Base-by-base conservation (phyloP, 2,113 vertebrate genomes). In the Malurus elegans region DNA sequence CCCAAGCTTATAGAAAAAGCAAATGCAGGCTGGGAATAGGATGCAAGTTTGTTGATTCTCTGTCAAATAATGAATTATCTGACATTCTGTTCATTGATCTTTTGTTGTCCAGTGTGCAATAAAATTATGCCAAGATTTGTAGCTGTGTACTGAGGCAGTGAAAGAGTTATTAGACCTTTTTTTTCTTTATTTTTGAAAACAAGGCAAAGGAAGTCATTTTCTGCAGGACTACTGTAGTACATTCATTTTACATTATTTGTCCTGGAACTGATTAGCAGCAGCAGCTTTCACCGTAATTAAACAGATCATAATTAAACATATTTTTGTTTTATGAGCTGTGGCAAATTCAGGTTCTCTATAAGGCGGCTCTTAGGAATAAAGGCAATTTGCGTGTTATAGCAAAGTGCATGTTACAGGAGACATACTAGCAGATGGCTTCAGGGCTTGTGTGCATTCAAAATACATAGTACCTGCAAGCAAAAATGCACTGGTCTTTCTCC, bases 231-330 rank as follows among this genome's bases (percentile, higher is more conserved):
- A 58, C 61, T 48, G 8, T 61, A 73, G n/a, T 66, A 78, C 13
- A 3, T 90, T 81, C n/a, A 48, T 94, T 81, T 84, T 82, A 47
- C 51, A 74, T 90, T 93, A 94, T 95, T 86, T 82, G 57, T 80
- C 80, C 69, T 91, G 78, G 89, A 92, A 95, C 50, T 95, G 90
- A 94, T 93, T 93, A 95, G 80, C 40, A 89, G 75, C 0, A 0
- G 65, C 75, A 93, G 86, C 56, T 93, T 94, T 90, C 90, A 79
- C 58, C 53, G 2, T 95, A 82, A 93, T 93, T 87, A 88, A 72
- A 44, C 60, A 92, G 86, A 87, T 97, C 88, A 82, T 87, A 95
- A 95, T 96, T 89, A 94, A 94, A 90, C 80, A 45, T 75, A 79
- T 84, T 94, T 96, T 95, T 84, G 70, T 92, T 92, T 93, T 79